Evolutionary conservation across 1,140 invertebrate genomes (phyloP), one percentile per base, ranked within the genome.

Genomic region (Psilanteris sp.): DNA sequence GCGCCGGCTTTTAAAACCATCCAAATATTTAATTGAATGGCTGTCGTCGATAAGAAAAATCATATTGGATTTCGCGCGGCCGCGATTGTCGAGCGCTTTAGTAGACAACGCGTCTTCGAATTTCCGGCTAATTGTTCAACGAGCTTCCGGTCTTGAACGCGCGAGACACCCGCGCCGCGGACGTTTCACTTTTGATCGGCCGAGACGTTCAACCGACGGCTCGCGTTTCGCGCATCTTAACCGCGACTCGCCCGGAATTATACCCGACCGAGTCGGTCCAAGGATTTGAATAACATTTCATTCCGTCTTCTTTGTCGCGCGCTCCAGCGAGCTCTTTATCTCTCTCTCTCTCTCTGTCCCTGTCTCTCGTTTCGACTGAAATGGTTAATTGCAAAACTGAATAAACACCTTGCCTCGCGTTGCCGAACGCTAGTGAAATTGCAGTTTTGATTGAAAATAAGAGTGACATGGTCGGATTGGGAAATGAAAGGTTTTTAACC

Each of bases 1-100:
- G 77, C 67, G 55, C 50, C 41, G 66, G 54, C 80, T 79, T 78
- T 81, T 79, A 73, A 79, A 75, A 50, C 57, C 78, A 79, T 77
- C 72, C 64, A 78, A 81, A 77, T 78, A 74, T 73, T 73, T 78
- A 78, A 74, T 74, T 70, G 71, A 74, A 78, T 67, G 48, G 46
- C 75, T 62, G 66, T 67, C 62, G 55, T 24, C 55, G 52, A 72
- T 67, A 75, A 77, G 64, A 61, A 79, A 71, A 71, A 68, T 27
- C 44, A 57, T 61, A 74, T 64, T 24, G 70, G 36, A 9, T 59
- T 73, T 66, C 29, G n/a, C 44, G 15, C 31, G 43, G 22, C 15
- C 11, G 0, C 4, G 13, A 50, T 39, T 31, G 43, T 14, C 11
- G 29, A 55, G n/a, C 27, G 29, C 48, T 14, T 50, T 55, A 50